Evolutionary conservation across 1,140 invertebrate genomes (phyloP), one percentile per base, ranked within the genome.

Genomic region (Solenopsis fugax): DNA sequence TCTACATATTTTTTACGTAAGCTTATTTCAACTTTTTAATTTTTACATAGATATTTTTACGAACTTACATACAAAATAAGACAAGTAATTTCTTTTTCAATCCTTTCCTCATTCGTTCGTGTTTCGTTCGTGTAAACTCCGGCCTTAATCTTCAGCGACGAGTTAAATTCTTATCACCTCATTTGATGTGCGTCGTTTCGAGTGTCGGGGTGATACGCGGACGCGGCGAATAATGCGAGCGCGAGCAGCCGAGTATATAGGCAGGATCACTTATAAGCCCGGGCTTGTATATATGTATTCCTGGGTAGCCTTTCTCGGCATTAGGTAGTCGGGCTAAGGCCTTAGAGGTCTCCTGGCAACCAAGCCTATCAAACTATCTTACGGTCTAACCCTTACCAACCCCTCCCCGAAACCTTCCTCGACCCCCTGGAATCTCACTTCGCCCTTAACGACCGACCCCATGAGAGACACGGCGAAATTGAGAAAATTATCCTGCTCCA

Each of bases 341-440:
- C 91, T 94, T 92, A 88, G 88, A 91, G 92, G 93, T 95, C 92
- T 93, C 94, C 93, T 93, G 94, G 94, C 94, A 95, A 95, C 94
- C 93, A 94, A 95, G 94, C 94, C 94, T 94, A 95, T 95, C 95
- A 95, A 95, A 95, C 94, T 95, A 95, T 95, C 94, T 95, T 95
- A 94, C 92, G 92, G 91, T 93, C 92, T 91, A 91, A 93, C 93
- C 94, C 92, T 93, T 93, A 91, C 91, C 89, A 91, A 87, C 87
- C 92, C 77, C 60, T 65, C 80, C 71, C 71, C 88, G 62, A 72
- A 91, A 84, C 82, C 75, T 88, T 88, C 82, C 50, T 86, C 73
- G 80, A 82, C 82, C 93, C 92, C 93, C 91, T 90, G 94, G 94
- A 95, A 95, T 95, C 94, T 95, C 94, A 93, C 92, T 93, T 92